phyloP scores from a whole-genome alignment of 2,113 vertebrate species.

The Rhinoptilus africanus region DNA sequence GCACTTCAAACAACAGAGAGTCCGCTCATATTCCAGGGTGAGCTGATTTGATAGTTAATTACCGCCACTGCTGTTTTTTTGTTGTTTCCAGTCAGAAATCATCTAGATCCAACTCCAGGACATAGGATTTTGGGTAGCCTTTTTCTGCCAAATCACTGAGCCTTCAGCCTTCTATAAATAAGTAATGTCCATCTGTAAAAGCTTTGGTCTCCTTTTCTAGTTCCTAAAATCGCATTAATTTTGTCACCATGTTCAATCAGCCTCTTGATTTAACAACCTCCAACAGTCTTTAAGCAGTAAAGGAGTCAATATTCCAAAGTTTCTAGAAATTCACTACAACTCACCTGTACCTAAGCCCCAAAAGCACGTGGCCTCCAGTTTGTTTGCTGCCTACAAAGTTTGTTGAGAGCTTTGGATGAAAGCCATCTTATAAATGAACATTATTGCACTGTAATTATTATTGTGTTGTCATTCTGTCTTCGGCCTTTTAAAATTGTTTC shows the following conservation, averaged over 20 bases:
- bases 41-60: background rate
- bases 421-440: background rate
- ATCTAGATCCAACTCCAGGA: background rate
- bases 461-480: background rate
- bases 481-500: background rate
- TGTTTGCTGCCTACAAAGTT: background rate
- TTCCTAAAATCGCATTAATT: background rate
- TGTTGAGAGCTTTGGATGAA: background rate
- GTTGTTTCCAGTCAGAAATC: background rate
- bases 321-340: background rate
- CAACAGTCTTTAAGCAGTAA: background rate
- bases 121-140: background rate
- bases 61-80: background rate
- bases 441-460: background rate
- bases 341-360: background rate
- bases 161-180: background rate
- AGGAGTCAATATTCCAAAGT: background rate
- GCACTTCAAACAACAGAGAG: background rate
- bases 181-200: background rate
- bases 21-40: background rate
- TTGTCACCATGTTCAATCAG: background rate
- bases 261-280: background rate
- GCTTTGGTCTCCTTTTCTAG: background rate
- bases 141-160: background rate
- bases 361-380: background rate